Evolutionary conservation across 64 coral and sea anemone genomes (phyloP).

Genomic region (Platygyra sinensis): DNA sequence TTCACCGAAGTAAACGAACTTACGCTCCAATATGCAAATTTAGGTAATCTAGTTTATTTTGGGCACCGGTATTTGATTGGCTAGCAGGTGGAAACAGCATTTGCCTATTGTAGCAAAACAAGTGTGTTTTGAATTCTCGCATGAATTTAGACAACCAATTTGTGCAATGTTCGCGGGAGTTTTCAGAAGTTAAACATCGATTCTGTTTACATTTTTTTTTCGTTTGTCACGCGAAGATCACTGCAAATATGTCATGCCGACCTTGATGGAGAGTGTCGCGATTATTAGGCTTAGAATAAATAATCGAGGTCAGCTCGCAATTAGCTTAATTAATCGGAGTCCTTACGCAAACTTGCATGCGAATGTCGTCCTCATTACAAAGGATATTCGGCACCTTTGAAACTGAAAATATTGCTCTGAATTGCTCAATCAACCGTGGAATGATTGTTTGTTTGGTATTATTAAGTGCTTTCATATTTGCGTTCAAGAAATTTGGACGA

Average conservation of each 20-base stretch:
- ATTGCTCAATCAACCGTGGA: neutral
- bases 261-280: neutral
- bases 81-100: neutral
- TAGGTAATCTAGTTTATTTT: neutral
- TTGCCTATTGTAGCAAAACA: neutral
- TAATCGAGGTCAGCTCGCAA: neutral
- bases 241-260: neutral
- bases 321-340: neutral
- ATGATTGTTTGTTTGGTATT: too few species aligned
- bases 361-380: too few species aligned
- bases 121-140: neutral
- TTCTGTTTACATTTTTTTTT: neutral
- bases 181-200: neutral
- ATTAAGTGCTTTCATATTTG: too few species aligned
- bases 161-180: neutral
- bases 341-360: too few species aligned
- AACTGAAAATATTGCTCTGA: neutral
- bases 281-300: neutral
- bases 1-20: neutral
- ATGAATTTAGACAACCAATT: neutral
- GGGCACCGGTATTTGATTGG: neutral
- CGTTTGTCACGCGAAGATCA: neutral
- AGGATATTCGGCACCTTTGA: too few species aligned
- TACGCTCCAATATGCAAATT: constrained; percentile 29
- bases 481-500: too few species aligned